Conservation (phyloP, 2,113 vertebrate species). For the Xiphias gladius region DNA sequence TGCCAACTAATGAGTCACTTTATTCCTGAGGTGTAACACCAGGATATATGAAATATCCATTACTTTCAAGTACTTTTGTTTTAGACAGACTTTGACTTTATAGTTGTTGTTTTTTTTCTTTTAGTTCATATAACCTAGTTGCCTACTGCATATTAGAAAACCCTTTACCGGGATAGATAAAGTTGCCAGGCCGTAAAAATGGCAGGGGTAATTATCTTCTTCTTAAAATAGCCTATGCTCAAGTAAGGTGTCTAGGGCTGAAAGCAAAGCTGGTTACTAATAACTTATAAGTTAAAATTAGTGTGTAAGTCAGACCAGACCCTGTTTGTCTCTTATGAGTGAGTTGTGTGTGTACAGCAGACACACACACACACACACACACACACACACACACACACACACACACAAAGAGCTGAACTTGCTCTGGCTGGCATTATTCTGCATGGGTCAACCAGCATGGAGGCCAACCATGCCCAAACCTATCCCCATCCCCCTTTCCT, state of each 20-base stretch:
- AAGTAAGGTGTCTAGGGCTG: background rate
- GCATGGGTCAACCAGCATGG: conserved; percentile 59
- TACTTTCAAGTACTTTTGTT: too few relatives aligned
- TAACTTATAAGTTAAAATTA: background rate
- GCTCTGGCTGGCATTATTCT: conserved; percentile 61
- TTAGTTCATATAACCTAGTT: background rate
- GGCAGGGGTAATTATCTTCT: background rate
- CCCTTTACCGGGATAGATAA: background rate
- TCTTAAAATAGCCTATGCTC: background rate
- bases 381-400: background rate
- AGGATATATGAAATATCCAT: background rate
- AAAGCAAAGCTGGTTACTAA: background rate
- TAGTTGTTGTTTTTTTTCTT: background rate
- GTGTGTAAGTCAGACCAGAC: background rate
- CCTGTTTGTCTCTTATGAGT: conserved; percentile 29
- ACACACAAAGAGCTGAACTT: conserved; percentile 39
- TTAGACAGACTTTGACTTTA: background rate
- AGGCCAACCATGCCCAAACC: conserved; percentile 50
- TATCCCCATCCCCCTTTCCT: conserved; percentile 54
- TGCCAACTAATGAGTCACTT: background rate
- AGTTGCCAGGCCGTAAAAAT: background rate
- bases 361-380: background rate
- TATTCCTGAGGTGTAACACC: background rate
- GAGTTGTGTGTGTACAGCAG: background rate
- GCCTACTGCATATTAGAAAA: background rate